A percentile compares a stretch with the other conserved stretches of the same genome.
phyloP scores from a whole-genome alignment of 2,113 vertebrate genomes.

The Gymnogyps californianus region DNA sequence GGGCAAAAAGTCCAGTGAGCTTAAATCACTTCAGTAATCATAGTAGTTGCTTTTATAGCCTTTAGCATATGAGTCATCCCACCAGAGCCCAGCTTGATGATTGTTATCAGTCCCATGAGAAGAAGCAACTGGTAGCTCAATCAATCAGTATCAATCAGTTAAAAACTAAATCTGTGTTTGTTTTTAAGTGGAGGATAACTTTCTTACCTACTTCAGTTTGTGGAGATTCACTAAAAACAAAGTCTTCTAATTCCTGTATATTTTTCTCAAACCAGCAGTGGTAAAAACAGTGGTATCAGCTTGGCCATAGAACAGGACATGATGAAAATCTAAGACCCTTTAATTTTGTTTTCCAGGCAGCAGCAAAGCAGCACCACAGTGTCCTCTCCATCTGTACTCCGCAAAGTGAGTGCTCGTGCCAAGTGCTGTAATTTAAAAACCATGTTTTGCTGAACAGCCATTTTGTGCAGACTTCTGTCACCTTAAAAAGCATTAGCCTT shows the following conservation, averaged over 20 bases:
- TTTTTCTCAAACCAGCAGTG: background rate
- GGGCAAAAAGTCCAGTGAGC: background rate
- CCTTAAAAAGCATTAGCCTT: background rate
- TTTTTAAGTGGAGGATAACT: background rate
- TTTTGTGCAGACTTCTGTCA: slow-evolving; percentile 5
- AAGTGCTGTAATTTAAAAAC: slow-evolving; percentile 9
- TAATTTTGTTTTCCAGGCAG: slow-evolving; percentile 63
- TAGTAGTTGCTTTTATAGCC: background rate
- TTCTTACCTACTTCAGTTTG: background rate
- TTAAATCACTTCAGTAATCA: background rate
- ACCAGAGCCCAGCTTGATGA: background rate
- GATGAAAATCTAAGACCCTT: background rate
- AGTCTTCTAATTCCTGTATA: background rate
- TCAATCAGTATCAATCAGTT: background rate
- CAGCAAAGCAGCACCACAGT: slow-evolving; percentile 29
- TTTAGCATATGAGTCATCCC: background rate
- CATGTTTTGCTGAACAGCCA: background rate
- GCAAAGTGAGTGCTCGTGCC: slow-evolving; percentile 58
- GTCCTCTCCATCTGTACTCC: slow-evolving; percentile 59
- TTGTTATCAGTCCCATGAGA: background rate
- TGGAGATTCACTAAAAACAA: background rate
- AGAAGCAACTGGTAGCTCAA: background rate
- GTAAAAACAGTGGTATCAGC: background rate
- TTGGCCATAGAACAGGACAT: background rate
- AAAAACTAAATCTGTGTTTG: background rate